These are phyloP conservation scores for Sialia sialis DNA, from an alignment of 2,113 vertebrate species.

Conservation along the genomic window DNA sequence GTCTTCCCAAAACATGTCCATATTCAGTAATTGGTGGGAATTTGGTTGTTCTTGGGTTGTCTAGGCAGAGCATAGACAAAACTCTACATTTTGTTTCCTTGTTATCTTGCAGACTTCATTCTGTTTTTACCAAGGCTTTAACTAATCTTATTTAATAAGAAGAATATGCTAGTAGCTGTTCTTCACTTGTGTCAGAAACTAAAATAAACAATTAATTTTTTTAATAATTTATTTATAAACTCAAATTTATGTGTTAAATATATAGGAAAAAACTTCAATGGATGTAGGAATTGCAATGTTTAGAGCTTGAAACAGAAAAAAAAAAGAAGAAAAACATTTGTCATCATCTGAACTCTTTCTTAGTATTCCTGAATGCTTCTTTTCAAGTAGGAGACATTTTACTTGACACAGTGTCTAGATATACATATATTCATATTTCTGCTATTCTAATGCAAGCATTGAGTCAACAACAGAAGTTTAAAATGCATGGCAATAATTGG, in stretches of 20 bases:
- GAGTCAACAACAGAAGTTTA: background rate
- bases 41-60: background rate
- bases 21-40: background rate
- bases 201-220: background rate
- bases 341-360: background rate
- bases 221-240: background rate
- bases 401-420: background rate
- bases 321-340: background rate
- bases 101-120: background rate
- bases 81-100: background rate
- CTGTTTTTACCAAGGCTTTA: background rate
- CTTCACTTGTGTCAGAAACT: background rate
- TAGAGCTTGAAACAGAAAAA: background rate
- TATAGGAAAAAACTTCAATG: background rate
- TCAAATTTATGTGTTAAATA: background rate
- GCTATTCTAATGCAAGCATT: background rate
- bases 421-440: background rate
- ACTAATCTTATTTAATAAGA: background rate
- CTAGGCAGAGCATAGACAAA: background rate
- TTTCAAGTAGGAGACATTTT: background rate
- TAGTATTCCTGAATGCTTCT: background rate
- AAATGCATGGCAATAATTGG: background rate
- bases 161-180: background rate
- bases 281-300: background rate
- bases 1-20: background rate